Evolutionary conservation across 2,888 invertebrate genomes (phyloP).

Genomic region (Mythimna vitellina): DNA sequence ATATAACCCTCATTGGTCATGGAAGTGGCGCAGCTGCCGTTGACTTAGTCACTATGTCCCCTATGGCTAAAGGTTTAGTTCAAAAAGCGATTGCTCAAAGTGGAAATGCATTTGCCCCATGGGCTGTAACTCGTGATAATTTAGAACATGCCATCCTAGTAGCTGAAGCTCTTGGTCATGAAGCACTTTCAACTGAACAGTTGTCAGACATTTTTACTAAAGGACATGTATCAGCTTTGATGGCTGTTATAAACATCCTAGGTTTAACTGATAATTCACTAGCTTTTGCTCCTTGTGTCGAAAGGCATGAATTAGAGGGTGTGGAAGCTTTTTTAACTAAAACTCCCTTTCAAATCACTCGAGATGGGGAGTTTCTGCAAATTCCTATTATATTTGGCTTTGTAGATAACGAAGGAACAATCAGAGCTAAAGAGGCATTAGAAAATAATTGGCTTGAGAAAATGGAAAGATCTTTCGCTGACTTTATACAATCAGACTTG

Average conservation of each 20-base stretch:
- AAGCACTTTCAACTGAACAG: constrained; percentile 71
- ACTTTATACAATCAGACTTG: constrained; percentile 83
- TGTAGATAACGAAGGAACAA: constrained; percentile 85
- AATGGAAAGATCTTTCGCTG: constrained; percentile 79
- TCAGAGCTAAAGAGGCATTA: constrained; percentile 77
- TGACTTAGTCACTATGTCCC: constrained; percentile 83
- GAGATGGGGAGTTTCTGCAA: constrained; percentile 72
- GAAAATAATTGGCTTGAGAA: constrained; percentile 77
- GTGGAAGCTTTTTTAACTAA: constrained; percentile 76
- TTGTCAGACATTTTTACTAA: constrained; percentile 78
- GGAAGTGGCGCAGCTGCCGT: constrained; percentile 93
- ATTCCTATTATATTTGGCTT: constrained; percentile 83
- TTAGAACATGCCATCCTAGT: constrained; percentile 78
- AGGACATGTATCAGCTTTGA: constrained; percentile 78
- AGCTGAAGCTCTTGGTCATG: constrained; percentile 83
- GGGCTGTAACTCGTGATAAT: constrained; percentile 85
- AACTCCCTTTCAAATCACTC: constrained; percentile 78
- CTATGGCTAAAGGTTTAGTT: constrained; percentile 77
- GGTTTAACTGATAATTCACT: constrained; percentile 82
- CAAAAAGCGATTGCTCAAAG: constrained; percentile 84
- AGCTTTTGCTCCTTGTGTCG: constrained; percentile 86
- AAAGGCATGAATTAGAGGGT: constrained; percentile 71
- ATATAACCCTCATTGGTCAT: constrained; percentile 95
- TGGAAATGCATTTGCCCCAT: constrained; percentile 84
- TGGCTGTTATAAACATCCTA: constrained; percentile 83